Conservation (phyloP, 2,888 invertebrate species). For the Stenoptilia bipunctidactyla region DNA sequence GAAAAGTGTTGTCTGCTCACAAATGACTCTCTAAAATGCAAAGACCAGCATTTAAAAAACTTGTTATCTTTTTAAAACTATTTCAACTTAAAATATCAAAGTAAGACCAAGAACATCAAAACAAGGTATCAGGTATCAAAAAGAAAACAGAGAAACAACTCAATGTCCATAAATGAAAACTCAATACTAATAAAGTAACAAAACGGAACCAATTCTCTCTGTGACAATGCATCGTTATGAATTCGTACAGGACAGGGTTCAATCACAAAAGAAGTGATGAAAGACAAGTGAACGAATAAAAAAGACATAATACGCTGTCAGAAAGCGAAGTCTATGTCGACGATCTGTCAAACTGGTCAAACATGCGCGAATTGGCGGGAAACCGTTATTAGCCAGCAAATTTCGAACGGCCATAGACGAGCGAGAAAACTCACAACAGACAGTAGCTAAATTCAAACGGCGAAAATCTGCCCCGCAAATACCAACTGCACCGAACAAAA, state of each 20-base stretch:
- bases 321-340: constrained; percentile 61
- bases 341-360: constrained; percentile 69
- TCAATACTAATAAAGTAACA: constrained; percentile 41
- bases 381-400: constrained; percentile 40
- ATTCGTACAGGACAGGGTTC: constrained; percentile 40
- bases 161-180: constrained; percentile 24
- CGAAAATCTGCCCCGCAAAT: constrained; percentile 26
- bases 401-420: constrained; percentile 29
- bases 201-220: constrained; percentile 41
- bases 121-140: constrained; percentile 14
- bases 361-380: constrained; percentile 43
- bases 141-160: constrained; percentile 16
- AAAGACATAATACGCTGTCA: constrained; percentile 62
- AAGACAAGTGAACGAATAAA: constrained; percentile 61
- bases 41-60: too few species aligned
- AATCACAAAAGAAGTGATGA: constrained; percentile 66
- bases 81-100: background rate
- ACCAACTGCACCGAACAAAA: constrained; percentile 54
- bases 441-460: constrained; percentile 31
- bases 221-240: constrained; percentile 49
- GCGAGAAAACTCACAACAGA: constrained; percentile 25
- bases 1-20: too few species aligned
- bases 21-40: too few species aligned
- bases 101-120: background rate
- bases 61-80: background rate